phyloP scores from a whole-genome alignment of 2,113 vertebrate genomes.

The Echinops telfairi region DNA sequence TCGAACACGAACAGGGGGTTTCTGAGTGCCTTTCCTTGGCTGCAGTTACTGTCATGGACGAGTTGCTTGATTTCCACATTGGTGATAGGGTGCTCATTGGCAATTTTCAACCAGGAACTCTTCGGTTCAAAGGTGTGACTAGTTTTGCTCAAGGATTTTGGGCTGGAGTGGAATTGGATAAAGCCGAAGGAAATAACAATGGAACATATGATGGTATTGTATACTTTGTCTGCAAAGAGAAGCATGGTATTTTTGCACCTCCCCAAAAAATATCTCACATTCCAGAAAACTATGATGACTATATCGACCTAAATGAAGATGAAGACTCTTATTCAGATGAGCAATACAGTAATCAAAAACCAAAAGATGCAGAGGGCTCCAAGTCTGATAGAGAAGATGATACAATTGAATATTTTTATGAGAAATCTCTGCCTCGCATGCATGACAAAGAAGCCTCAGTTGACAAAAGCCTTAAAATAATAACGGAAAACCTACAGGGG shows the following conservation, averaged over 20 bases:
- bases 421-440: slow-evolving; percentile 74
- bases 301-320: slow-evolving; percentile 88
- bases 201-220: slow-evolving; percentile 93
- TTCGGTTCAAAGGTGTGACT: slow-evolving; percentile 95
- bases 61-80: slow-evolving; percentile 90
- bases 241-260: slow-evolving; percentile 96
- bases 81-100: slow-evolving; percentile 95
- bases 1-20: slow-evolving; percentile 72
- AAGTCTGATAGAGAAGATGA: slow-evolving; percentile 74
- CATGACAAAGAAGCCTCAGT: slow-evolving; percentile 72
- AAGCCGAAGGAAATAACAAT: slow-evolving; percentile 95
- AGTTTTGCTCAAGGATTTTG: slow-evolving; percentile 95
- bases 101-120: slow-evolving; percentile 93
- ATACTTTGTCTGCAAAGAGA: slow-evolving; percentile 93
- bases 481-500: slow-evolving; percentile 62
- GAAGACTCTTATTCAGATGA: slow-evolving; percentile 90
- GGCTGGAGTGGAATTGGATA: slow-evolving; percentile 96
- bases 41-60: slow-evolving; percentile 76
- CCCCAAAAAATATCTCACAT: slow-evolving; percentile 94
- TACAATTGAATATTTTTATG: slow-evolving; percentile 73
- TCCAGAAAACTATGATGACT: slow-evolving; percentile 86
- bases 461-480: slow-evolving; percentile 72
- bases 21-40: slow-evolving; percentile 68
- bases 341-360: slow-evolving; percentile 76
- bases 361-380: slow-evolving; percentile 74